These are phyloP conservation scores for Drosophila burlai DNA, from an alignment of 1,140 invertebrate genomes.

Conservation along the genomic window DNA sequence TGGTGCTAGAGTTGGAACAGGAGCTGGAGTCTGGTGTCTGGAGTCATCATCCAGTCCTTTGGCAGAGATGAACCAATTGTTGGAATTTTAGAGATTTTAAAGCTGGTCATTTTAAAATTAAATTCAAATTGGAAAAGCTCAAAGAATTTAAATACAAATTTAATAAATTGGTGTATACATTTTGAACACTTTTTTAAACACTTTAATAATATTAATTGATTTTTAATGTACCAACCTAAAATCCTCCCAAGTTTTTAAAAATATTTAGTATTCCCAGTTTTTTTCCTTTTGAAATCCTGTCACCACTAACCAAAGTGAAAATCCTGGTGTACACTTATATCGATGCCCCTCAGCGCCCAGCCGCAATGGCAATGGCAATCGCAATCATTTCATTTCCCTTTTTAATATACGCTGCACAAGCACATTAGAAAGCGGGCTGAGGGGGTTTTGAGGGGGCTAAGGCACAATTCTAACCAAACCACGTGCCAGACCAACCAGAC, in stretches of 20 bases:
- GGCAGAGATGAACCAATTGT: background rate
- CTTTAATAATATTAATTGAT: background rate
- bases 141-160: too few species aligned
- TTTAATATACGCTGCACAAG: slow-evolving; percentile 83
- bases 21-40: slow-evolving; percentile 27
- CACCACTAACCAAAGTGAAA: slow-evolving; percentile 24
- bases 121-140: background rate
- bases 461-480: slow-evolving; percentile 59
- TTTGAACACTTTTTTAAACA: background rate
- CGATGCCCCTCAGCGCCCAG: slow-evolving; percentile 22
- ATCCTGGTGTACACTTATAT: slow-evolving; percentile 44
- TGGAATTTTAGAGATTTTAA: background rate
- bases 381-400: slow-evolving; percentile 83
- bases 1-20: slow-evolving; percentile 10
- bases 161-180: background rate
- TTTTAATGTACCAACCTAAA: background rate
- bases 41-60: slow-evolving; percentile 29
- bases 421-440: slow-evolving; percentile 62
- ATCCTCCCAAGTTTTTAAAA: rapidly evolving
- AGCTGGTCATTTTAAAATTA: background rate
- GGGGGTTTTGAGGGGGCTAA: background rate
- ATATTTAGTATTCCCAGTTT: background rate
- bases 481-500: slow-evolving; percentile 68
- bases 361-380: slow-evolving; percentile 65
- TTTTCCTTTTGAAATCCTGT: too few species aligned